These are phyloP conservation scores for Epinotia demarniana DNA, from an alignment of 2,888 invertebrate species.

Conservation along the genomic window DNA sequence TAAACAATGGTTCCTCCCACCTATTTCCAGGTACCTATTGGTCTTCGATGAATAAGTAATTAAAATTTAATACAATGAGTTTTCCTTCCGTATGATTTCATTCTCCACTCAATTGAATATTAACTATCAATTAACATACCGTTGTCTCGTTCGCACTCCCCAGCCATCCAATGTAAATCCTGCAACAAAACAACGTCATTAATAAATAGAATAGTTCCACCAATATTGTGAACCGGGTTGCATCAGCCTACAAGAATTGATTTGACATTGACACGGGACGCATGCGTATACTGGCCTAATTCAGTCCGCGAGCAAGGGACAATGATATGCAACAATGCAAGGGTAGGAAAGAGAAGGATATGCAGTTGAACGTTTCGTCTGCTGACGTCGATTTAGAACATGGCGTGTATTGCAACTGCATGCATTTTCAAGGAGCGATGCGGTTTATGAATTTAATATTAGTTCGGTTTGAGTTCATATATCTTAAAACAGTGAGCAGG, in stretches of 20 bases:
- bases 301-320: conserved; percentile 63
- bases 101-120: neutral
- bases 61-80: neutral
- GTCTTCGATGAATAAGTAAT: neutral
- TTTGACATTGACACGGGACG: conserved; percentile 82
- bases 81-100: neutral
- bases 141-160: conserved; percentile 13
- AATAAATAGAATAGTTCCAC: conserved; percentile 35
- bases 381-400: conserved; percentile 68
- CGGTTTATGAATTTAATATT: conserved; percentile 53
- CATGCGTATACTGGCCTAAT: conserved; percentile 82
- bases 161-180: conserved; percentile 35
- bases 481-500: conserved; percentile 1
- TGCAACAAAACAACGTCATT: conserved; percentile 42
- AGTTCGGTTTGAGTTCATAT: neutral
- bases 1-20: too few species aligned
- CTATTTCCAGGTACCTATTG: too few species aligned
- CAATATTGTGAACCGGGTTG: conserved; percentile 64
- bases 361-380: conserved; percentile 58
- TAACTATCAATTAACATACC: conserved; percentile 32
- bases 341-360: conserved; percentile 60
- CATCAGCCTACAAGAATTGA: conserved; percentile 83
- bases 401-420: conserved; percentile 80
- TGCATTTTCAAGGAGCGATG: conserved; percentile 62
- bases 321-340: conserved; percentile 52